phyloP scores from a whole-genome alignment of 2,797 vertebrate genomes.

The Aeoliscus strigatus region DNA sequence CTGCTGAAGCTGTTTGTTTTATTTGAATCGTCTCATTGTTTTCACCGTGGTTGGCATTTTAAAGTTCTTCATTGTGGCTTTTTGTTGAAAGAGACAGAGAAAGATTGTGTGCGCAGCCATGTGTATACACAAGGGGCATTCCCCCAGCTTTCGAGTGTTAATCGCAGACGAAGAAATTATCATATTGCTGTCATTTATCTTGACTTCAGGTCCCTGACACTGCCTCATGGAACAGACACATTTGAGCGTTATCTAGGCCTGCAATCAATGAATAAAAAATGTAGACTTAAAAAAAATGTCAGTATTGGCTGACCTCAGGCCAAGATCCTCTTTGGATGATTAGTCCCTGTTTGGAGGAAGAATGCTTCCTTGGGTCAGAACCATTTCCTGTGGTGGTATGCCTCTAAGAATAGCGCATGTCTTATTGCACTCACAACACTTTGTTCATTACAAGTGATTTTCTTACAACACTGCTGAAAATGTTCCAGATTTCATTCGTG shows the following conservation, averaged over 20 bases:
- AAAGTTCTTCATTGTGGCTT: constrained; percentile 34
- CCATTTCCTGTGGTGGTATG: constrained; percentile 65
- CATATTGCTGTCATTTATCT: constrained; percentile 20
- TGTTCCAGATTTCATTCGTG: not conserved
- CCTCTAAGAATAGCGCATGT: constrained; percentile 43
- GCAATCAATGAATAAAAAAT: constrained; percentile 29
- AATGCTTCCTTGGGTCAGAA: constrained; percentile 64
- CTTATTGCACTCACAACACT: constrained; percentile 13
- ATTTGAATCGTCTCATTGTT: constrained; percentile 56
- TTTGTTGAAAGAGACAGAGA: constrained; percentile 13
- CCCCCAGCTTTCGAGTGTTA: constrained; percentile 19
- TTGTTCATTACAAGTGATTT: not conserved
- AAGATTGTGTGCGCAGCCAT: constrained; percentile 4
- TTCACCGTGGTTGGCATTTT: constrained; percentile 38
- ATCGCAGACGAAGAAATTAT: constrained; percentile 13
- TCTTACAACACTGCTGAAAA: not conserved
- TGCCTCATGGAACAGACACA: constrained; percentile 31
- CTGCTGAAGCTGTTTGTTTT: constrained; percentile 29
- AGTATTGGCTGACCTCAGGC: constrained; percentile 54
- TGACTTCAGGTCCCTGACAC: constrained; percentile 20
- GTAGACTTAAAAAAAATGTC: constrained; percentile 29
- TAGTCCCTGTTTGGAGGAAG: constrained; percentile 60
- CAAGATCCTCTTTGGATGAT: constrained; percentile 58
- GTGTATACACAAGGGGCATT: constrained; percentile 26
- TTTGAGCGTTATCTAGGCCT: constrained; percentile 36